Base-by-base conservation (phyloP, 2,888 invertebrate genomes). In the Pinctada fucata region DNA sequence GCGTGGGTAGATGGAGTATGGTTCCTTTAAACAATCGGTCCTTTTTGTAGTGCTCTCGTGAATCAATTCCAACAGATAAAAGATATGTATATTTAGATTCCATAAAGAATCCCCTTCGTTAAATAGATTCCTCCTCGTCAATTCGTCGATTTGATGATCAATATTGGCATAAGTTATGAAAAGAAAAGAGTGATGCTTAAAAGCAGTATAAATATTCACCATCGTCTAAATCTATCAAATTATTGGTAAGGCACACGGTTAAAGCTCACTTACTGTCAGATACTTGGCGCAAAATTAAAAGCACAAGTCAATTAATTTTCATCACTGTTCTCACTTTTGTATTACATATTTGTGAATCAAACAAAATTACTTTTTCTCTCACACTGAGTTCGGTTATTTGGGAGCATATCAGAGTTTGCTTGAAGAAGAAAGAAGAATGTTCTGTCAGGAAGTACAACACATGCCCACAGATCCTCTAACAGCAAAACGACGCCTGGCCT, bases 401-500 rank as follows among this genome's bases (percentile, higher is more conserved):
- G 6, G 13, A 6, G 13, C 13, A 10, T 58, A 58, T 58, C 58
- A 58, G 58, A 58, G 31, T 31, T 31, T 31, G 31, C 31, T 31
- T 31, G 31, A 31, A 31, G 31, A 31, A 31, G 3, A n/a, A 51
- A n/a, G 45, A 8, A 16, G 48, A 8, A 66, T 76, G 76, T 76
- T 71, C 31, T 48, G 58, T n/a, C 48, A 68, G 66, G 75, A 75
- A 16, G 31, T 65, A 31, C 49, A 51, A 8, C 47, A 65, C 5
- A 81, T 81, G 72, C 76, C 82, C 0, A 74, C 83, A 0, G 88
- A 89, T 52, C 75, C 84, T 3, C 88, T 88, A 13, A 86, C 88
- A 1, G 90, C 86, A 0, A 87, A 88, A 71, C 80, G 90, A 49
- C 82, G 91, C 16, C 82, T 90, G 47, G 90, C 91, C 3, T 91